Conservation (phyloP, 2,797 vertebrate genomes). For the Xenopus petersii region DNA sequence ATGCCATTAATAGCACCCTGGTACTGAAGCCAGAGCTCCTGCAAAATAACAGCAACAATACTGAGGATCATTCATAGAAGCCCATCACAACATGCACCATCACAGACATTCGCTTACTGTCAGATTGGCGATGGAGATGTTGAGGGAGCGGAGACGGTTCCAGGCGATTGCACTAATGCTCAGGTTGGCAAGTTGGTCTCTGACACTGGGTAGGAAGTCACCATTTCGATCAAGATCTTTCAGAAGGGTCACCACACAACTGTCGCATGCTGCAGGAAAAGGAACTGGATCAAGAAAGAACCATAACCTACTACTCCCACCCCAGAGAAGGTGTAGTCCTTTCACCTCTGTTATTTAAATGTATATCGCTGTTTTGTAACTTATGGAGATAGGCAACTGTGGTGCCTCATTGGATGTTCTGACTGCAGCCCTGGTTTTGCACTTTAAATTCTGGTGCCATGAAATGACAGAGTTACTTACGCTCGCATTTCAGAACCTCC, state of each 20-base stretch:
- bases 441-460: too few species aligned
- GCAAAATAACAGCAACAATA: neutral
- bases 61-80: too few species aligned
- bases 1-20: constrained; percentile 63
- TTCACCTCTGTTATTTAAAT: too few species aligned
- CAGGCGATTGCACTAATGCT: constrained; percentile 82
- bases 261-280: constrained; percentile 78
- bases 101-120: constrained; percentile 44
- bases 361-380: too few species aligned
- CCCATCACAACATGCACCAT: too few species aligned
- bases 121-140: constrained; percentile 64
- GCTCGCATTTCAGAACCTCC: constrained; percentile 72
- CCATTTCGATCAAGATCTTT: constrained; percentile 77
- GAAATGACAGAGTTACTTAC: constrained; percentile 57
- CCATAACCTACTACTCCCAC: neutral
- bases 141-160: constrained; percentile 74
- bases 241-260: constrained; percentile 85
- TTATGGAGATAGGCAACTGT: too few species aligned
- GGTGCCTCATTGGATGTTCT: too few species aligned
- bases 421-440: too few species aligned
- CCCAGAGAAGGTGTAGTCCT: too few species aligned
- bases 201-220: constrained; percentile 62
- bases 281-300: too few species aligned
- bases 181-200: constrained; percentile 70
- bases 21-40: constrained; percentile 72